Base-by-base conservation (phyloP, 2,113 vertebrate genomes). In the Nansenia antarctica region DNA sequence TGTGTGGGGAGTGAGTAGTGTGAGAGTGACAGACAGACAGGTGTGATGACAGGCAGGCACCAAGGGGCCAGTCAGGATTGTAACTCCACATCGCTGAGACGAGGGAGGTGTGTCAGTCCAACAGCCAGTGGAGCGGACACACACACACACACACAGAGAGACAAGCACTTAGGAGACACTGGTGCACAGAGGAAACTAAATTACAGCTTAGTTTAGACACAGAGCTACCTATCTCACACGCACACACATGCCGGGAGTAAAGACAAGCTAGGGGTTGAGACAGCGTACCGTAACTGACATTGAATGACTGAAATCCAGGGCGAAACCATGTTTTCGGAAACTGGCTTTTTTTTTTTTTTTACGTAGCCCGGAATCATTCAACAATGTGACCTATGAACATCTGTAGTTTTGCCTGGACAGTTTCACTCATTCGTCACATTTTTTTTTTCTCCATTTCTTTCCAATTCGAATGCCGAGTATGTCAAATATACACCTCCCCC, bases 51-150 rank as follows among this genome's bases (percentile, higher is more conserved):
- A 91, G 87, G 79, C 80, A 86, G 86, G 88, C 89, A 90, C 84
- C n/a, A n/a, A 87, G 63, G 83, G 81, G 82, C 81, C 86, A 81
- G 82, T 71, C 82, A 83, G 86, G 79, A 86, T 77, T 81, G 84
- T 84, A 83, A 86, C 90, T 85, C 79, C 89, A 85, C 86, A 88
- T 80, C 77, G 81, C 78, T 70, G 82, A 82, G 85, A 87, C 82
- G 82, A 82, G 87, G 85, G 87, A 89, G 86, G 82, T 80, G 85
- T 87, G 88, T 88, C 89, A 89, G 84, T 88, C 88, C 85, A 80
- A 73, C 74, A 69, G 83, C 70, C 89, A 85, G 85, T 81, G 80
- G 81, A 82, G 87, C 84, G 81, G 89, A 89, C 87, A 88, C 84
- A 80, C 78, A 77, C 72, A 78, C 78, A 75, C 79, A 77, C 80